Conservation (phyloP, 2,888 invertebrate genomes). For the Aspidiotus rigidus region DNA sequence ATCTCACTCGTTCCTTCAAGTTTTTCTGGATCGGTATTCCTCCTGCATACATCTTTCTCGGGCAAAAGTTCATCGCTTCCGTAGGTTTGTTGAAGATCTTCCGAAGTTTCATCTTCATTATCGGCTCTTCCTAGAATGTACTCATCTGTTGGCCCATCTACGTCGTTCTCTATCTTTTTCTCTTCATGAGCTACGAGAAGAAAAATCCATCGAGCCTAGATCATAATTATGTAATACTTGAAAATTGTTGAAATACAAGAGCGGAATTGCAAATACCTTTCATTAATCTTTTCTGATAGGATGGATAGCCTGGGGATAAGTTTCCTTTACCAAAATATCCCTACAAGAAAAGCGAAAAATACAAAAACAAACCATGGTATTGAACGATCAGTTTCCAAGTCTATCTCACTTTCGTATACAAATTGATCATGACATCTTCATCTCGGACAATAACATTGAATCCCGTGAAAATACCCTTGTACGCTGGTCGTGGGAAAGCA, state of each 20-base stretch:
- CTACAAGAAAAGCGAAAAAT: constrained; percentile 9
- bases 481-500: background rate
- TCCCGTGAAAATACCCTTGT: constrained; percentile 21
- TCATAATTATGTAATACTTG: too few species aligned
- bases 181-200: too few species aligned
- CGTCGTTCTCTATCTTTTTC: too few species aligned
- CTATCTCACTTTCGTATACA: constrained; percentile 23
- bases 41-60: background rate
- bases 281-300: constrained; percentile 3
- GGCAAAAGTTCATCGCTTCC: too few species aligned
- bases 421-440: constrained; percentile 10
- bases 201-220: too few species aligned
- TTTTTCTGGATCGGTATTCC: too few species aligned
- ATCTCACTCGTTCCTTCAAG: too few species aligned
- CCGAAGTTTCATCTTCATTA: background rate
- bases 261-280: constrained; percentile 11
- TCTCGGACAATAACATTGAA: constrained; percentile 17
- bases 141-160: background rate
- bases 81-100: too few species aligned
- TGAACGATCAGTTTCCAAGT: background rate
- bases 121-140: background rate
- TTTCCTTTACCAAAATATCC: constrained; percentile 30
- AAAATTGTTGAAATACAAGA: background rate
- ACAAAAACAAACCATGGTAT: background rate
- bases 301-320: constrained; percentile 24